Conservation (phyloP, 2,113 vertebrate species). For the Phalacrocorax brasilianus region DNA sequence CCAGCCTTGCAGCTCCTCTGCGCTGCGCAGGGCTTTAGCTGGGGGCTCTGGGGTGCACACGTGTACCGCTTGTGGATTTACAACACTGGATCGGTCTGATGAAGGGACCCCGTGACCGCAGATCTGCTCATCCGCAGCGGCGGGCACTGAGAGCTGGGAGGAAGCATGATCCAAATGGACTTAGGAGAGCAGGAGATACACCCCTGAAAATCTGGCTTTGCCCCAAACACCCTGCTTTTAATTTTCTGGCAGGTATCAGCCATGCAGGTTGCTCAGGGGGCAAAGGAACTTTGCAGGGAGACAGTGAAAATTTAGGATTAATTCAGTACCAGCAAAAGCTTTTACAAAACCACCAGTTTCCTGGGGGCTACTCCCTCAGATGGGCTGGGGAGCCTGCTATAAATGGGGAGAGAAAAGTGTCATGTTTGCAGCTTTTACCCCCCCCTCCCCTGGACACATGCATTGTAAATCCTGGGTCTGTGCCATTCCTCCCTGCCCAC, state of each 20-base stretch:
- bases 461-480: background rate
- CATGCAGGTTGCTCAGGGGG: background rate
- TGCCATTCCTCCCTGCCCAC: slow-evolving; percentile 23
- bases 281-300: background rate
- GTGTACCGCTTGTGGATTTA: background rate
- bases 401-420: background rate
- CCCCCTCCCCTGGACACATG: background rate
- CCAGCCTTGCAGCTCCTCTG: background rate
- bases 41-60: background rate
- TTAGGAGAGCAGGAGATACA: rapidly evolving
- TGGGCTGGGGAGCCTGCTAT: background rate
- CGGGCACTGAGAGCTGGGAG: background rate
- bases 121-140: background rate
- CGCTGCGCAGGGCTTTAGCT: background rate
- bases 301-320: background rate
- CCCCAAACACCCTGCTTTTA: background rate
- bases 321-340: background rate
- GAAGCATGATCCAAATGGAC: background rate
- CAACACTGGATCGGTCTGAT: background rate
- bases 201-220: background rate
- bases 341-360: background rate
- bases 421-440: background rate
- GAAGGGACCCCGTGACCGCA: background rate
- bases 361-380: background rate
- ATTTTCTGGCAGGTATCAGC: background rate